Percentiles rank a stretch among this genome's conserved stretches.
Evolutionary conservation across 2,797 vertebrate genomes (phyloP).

Genomic region (Amazonetta brasiliensis): DNA sequence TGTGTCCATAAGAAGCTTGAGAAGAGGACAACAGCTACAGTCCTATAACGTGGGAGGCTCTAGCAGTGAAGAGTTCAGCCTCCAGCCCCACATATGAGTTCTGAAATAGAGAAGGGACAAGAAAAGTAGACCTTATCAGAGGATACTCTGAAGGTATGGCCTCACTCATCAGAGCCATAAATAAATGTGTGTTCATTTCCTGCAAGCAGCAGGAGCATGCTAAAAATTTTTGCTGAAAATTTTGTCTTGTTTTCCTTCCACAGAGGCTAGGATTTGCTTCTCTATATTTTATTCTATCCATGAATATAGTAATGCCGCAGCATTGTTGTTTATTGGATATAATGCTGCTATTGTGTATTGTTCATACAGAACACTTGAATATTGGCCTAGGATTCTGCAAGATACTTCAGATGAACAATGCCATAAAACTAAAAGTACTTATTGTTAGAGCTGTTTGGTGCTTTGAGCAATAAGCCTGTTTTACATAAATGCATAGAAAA

Average conservation of each 20-base stretch:
- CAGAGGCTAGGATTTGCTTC: not conserved
- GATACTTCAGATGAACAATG: not conserved
- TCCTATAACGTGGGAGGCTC: not conserved
- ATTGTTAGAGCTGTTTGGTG: not conserved
- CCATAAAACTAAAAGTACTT: not conserved
- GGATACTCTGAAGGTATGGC: not conserved
- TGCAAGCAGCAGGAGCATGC: not conserved
- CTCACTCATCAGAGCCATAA: not conserved
- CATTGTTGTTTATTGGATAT: not conserved
- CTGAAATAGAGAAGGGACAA: rapidly evolving
- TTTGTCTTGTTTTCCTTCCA: not conserved
- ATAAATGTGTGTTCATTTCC: not conserved
- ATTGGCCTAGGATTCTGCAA: not conserved
- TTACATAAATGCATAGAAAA: not conserved
- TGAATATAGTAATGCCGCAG: not conserved
- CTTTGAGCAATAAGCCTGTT: not conserved
- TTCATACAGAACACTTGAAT: not conserved
- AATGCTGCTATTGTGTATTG: not conserved
- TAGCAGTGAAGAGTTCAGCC: not conserved
- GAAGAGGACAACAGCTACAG: not conserved
- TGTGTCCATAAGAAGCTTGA: not conserved
- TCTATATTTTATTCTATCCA: not conserved
- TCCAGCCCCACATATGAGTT: not conserved
- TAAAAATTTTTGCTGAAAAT: not conserved
- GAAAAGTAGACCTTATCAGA: not conserved